phyloP scores from a whole-genome alignment of 2,113 vertebrate genomes.

The Microcebus tavaratra region DNA sequence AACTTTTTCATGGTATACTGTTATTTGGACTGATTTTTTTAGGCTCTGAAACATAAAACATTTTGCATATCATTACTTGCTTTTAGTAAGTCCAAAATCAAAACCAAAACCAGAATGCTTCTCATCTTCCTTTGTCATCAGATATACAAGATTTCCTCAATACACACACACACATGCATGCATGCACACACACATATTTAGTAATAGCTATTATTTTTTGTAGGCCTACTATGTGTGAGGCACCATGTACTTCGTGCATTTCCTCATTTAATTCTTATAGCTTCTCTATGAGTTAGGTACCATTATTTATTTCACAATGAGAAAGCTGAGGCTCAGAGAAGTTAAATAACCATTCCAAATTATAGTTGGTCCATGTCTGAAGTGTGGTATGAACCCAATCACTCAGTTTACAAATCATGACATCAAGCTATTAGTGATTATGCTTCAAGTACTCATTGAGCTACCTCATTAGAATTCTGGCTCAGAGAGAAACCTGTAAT shows the following conservation, averaged over 20 bases:
- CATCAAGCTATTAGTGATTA: neutral
- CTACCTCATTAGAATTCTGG: conserved; percentile 14
- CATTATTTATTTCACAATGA: conserved; percentile 20
- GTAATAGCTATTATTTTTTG: neutral
- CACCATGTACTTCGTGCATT: neutral
- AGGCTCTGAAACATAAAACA: neutral
- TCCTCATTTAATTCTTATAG: neutral
- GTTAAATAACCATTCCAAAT: neutral
- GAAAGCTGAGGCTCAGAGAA: neutral
- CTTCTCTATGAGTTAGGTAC: neutral
- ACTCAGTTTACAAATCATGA: neutral
- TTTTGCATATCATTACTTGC: neutral
- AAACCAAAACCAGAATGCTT: neutral
- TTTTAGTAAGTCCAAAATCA: conserved; percentile 15
- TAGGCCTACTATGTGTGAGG: neutral
- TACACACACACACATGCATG: neutral
- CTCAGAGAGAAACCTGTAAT: neutral
- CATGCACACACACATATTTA: neutral
- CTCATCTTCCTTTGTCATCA: neutral
- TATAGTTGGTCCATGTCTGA: neutral
- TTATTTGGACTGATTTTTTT: neutral
- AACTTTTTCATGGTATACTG: neutral
- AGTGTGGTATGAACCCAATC: neutral
- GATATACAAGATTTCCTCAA: neutral
- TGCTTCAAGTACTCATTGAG: neutral